Base-by-base conservation (phyloP, 2,113 vertebrate genomes). In the Steatornis caripensis region DNA sequence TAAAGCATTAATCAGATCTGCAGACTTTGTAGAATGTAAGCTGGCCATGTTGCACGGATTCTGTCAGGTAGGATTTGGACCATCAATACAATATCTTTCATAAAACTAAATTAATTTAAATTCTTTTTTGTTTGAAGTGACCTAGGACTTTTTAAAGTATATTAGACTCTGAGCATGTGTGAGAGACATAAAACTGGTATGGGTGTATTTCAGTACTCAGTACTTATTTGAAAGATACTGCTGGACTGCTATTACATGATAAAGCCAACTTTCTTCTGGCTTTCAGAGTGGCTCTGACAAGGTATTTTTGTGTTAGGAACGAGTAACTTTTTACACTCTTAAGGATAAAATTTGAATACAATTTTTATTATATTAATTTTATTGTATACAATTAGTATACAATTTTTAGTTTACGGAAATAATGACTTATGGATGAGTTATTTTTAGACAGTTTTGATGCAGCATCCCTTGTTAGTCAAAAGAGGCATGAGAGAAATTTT, bases 401-500 rank as follows among this genome's bases (percentile, higher is more conserved):
- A 55, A 54, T 68, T 94, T 92, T 53, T 83, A 60, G 51, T 91
- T 93, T 49, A 55, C 89, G 78, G 92, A 97, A 96, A 83, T 72
- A 11, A 2, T 92, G 60, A 75, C 62, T 94, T 97, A 90, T 6
- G 54, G 48, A 87, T 93, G 83, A 92, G 92, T 85, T 90, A 95
- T 90, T 93, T 96, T 89, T 69, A 95, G 61, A 54, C 21, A 46
- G 29, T 81, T 95, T 95, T 89, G 32, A 62, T 78, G 95, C 81
- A 95, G 64, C 64, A n/a, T 76, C 55, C 79, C 71, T 94, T 60
- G 13, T 86, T 89, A 90, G 53, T 88, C 75, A 92, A 48, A 87
- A 91, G 62, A 91, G 41, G 43, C 70, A 78, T 21, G 48, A 87
- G 27, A 60, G 36, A 72, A 65, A 75, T 90, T 88, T 69, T 39